phyloP scores from a whole-genome alignment of 2,888 invertebrate species.

The Eupithecia abbreviata region DNA sequence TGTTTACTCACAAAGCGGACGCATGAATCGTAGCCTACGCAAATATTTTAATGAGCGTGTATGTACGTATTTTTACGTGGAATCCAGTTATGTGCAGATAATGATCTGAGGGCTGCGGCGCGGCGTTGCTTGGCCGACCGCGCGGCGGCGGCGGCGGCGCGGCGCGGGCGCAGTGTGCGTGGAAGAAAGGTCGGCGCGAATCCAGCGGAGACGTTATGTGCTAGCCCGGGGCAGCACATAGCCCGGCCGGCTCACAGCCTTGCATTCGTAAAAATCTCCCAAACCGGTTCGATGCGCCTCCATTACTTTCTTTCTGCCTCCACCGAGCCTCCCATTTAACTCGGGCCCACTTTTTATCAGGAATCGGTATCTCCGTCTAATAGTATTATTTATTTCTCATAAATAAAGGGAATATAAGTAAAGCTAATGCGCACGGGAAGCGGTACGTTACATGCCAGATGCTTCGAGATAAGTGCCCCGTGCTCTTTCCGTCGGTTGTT shows the following conservation, averaged over 20 bases:
- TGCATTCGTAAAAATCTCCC: slow-evolving; percentile 84
- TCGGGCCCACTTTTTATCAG: slow-evolving; percentile 83
- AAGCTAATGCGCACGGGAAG: slow-evolving; percentile 80
- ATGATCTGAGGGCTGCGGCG: slow-evolving; percentile 56
- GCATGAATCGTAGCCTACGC: slow-evolving; percentile 58
- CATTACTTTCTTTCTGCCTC: slow-evolving; percentile 84
- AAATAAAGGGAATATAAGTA: slow-evolving; percentile 82
- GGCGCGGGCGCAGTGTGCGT: slow-evolving; percentile 53
- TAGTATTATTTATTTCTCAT: slow-evolving; percentile 84
- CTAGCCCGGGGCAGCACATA: slow-evolving; percentile 74
- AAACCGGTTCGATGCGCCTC: slow-evolving; percentile 83
- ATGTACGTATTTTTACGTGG: slow-evolving; percentile 62
- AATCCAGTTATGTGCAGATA: slow-evolving; percentile 77
- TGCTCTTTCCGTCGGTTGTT: slow-evolving; percentile 63
- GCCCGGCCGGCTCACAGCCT: slow-evolving; percentile 72
- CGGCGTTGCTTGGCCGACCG: slow-evolving; percentile 27
- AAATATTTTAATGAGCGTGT: slow-evolving; percentile 69
- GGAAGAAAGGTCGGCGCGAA: slow-evolving; percentile 78
- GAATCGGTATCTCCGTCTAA: slow-evolving; percentile 83
- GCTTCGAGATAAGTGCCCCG: slow-evolving; percentile 73
- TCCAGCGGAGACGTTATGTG: slow-evolving; percentile 79
- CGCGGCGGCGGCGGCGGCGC: slow-evolving; percentile 31
- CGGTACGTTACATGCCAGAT: slow-evolving; percentile 78
- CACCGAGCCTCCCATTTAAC: slow-evolving; percentile 83
- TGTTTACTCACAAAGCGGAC: slow-evolving; percentile 65